Evolutionary conservation across 2,888 invertebrate species (phyloP).

Genomic region (Pristionchus maxplancki): DNA sequence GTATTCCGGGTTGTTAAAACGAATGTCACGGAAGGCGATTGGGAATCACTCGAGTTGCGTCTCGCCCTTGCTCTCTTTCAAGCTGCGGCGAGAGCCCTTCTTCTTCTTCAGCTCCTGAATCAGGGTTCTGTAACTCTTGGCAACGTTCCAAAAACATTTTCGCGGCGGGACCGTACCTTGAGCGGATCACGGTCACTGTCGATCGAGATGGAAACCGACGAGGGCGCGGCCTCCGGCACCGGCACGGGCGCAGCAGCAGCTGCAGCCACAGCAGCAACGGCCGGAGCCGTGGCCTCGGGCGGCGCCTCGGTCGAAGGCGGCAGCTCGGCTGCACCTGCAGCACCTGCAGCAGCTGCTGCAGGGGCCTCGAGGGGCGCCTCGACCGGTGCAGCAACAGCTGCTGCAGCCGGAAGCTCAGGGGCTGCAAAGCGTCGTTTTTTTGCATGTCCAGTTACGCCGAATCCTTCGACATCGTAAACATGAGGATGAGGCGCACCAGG

Average conservation of each 20-base stretch:
- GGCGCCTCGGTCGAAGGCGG: neutral
- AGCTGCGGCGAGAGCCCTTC: neutral
- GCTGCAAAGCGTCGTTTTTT: neutral
- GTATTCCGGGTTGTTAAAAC: neutral
- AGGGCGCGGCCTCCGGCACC: neutral
- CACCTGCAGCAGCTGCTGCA: neutral
- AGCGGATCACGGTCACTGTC: neutral
- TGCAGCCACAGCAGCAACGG: neutral
- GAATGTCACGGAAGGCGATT: neutral
- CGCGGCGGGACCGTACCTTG: too few species aligned
- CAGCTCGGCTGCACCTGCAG: neutral
- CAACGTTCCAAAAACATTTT: too few species aligned
- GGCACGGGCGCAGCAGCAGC: neutral
- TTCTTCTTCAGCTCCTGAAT: neutral
- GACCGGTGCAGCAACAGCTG: neutral
- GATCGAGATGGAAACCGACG: neutral
- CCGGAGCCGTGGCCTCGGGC: neutral
- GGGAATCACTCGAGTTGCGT: neutral
- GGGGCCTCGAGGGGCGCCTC: neutral
- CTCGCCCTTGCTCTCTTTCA: neutral
- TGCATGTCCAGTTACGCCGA: too few species aligned
- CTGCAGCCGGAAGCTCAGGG: neutral
- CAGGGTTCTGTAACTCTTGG: neutral
- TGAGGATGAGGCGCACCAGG: neutral
- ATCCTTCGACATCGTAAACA: too few species aligned